Base-by-base conservation (phyloP, 2,113 vertebrate genomes). In the Sclerurus mexicanus region DNA sequence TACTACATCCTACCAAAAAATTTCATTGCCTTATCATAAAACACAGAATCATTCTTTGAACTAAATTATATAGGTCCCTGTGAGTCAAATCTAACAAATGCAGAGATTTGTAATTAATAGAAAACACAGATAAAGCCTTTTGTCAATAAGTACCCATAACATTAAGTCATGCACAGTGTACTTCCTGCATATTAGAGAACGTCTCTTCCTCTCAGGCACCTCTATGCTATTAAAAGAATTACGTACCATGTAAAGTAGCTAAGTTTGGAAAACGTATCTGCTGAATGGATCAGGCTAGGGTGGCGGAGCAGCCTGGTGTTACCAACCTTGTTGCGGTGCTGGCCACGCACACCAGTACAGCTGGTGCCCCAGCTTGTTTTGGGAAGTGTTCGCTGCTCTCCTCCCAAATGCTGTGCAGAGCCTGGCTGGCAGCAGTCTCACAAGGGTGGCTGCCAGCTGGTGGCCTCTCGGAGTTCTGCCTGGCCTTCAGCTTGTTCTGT, bases 61-160 rank as follows among this genome's bases (percentile, higher is more conserved):
- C 22, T 81, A 60, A 92, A 82, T 85, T 78, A 63, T 78, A 49
- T 55, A 60, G 42, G 82, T 87, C 69, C 33, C 66, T 52, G 42
- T 39, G 47, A 87, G 42, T 85, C 74, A 67, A 91, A 91, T 55
- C 47, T 78, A 49, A 63, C 85, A 80, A 64, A 84, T 75, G 42
- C 10, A 31, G 44, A 93, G 52, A 92, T 92, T 85, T 95, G 72
- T 79, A 90, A 74, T 72, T 47, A 52, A 79, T 88, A 42, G 82
- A 79, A 85, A 90, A 81, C 52, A 76, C 79, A 85, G 85, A 96
- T 90, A 96, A 92, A 87, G 28, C 7, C 39, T 87, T 93, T 90
- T 90, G 90, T 87, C 82, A 55, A 90, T 87, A 82, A 87, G 60
- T 66, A 87, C 52, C 35, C 82, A 82, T 95, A 95, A 90, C 77